A percentile compares a stretch with the other conserved stretches of the same genome.
Evolutionary conservation across 2,797 vertebrate species (phyloP).

Genomic region (Poeciliopsis presidionis): DNA sequence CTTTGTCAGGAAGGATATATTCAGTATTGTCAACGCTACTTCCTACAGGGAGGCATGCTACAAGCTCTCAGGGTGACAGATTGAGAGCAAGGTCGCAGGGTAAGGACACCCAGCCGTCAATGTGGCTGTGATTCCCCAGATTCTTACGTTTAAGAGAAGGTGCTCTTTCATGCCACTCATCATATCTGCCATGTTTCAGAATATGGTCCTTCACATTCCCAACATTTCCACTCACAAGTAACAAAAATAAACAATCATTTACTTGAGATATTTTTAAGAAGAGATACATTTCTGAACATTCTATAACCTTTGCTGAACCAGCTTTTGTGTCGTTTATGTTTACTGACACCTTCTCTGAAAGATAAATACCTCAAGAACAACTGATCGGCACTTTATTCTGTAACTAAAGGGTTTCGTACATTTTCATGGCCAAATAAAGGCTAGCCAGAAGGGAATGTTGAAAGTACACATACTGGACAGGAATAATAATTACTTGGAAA

Average conservation of each 20-base stretch:
- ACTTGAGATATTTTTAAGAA: conserved; percentile 7
- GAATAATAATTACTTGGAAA: conserved; percentile 39
- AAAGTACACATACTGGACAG: conserved; percentile 45
- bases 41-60: conserved; percentile 92
- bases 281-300: conserved; percentile 25
- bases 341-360: conserved; percentile 25
- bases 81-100: conserved; percentile 8
- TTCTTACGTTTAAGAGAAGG: conserved; percentile 38
- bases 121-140: conserved; percentile 30
- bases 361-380: conserved; percentile 32
- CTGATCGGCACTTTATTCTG: conserved; percentile 73
- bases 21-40: conserved; percentile 86
- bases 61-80: conserved; percentile 53
- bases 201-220: conserved; percentile 33
- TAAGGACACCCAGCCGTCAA: conserved; percentile 1
- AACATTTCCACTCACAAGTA: conserved; percentile 13
- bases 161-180: conserved; percentile 47
- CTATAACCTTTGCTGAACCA: not conserved
- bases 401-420: conserved; percentile 27
- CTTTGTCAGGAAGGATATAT: conserved; percentile 93
- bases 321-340: conserved; percentile 25
- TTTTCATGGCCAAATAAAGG: conserved; percentile 34
- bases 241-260: conserved; percentile 7
- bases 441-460: conserved; percentile 30
- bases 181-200: conserved; percentile 30